phyloP scores from a whole-genome alignment of 2,113 vertebrate genomes.

The Ammodytes marinus region DNA sequence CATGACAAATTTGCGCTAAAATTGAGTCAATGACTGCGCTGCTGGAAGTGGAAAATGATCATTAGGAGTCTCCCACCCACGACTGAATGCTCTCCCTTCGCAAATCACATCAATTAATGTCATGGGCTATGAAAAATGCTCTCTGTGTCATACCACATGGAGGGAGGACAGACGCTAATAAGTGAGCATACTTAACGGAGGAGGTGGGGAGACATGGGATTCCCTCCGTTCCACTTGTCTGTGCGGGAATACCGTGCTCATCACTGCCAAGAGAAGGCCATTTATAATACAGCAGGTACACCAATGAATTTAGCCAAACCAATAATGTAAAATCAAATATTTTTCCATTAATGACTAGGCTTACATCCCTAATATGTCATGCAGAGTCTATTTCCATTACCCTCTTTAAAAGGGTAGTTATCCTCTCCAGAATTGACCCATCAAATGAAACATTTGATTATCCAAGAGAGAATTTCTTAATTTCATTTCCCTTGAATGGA shows the following conservation, averaged over 20 bases:
- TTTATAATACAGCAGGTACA: slow-evolving; percentile 63
- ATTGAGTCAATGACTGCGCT: slow-evolving; percentile 82
- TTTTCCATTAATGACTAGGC: slow-evolving; percentile 15
- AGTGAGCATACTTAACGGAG: slow-evolving; percentile 81
- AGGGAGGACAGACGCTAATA: slow-evolving; percentile 81
- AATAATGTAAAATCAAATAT: slow-evolving; percentile 12
- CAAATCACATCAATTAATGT: slow-evolving; percentile 89
- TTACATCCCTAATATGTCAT: slow-evolving; percentile 26
- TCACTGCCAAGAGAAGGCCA: slow-evolving; percentile 45
- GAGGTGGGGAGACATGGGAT: slow-evolving; percentile 80
- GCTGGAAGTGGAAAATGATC: slow-evolving; percentile 87
- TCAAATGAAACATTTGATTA: slow-evolving; percentile 71
- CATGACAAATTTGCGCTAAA: slow-evolving; percentile 78
- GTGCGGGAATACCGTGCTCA: slow-evolving; percentile 40
- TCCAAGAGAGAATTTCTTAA: slow-evolving; percentile 68
- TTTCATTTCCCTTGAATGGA: slow-evolving; percentile 72
- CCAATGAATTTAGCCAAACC: slow-evolving; percentile 14
- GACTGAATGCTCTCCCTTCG: slow-evolving; percentile 80
- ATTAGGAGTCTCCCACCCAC: slow-evolving; percentile 88
- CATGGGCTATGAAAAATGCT: slow-evolving; percentile 83
- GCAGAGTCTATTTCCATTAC: slow-evolving; percentile 23
- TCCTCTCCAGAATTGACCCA: slow-evolving; percentile 55
- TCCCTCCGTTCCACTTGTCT: slow-evolving; percentile 66
- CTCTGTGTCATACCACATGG: slow-evolving; percentile 80
- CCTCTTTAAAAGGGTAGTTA: slow-evolving; percentile 43